Conservation (phyloP, 2,113 vertebrate species). For the Ptilorrhoa leucosticta region DNA sequence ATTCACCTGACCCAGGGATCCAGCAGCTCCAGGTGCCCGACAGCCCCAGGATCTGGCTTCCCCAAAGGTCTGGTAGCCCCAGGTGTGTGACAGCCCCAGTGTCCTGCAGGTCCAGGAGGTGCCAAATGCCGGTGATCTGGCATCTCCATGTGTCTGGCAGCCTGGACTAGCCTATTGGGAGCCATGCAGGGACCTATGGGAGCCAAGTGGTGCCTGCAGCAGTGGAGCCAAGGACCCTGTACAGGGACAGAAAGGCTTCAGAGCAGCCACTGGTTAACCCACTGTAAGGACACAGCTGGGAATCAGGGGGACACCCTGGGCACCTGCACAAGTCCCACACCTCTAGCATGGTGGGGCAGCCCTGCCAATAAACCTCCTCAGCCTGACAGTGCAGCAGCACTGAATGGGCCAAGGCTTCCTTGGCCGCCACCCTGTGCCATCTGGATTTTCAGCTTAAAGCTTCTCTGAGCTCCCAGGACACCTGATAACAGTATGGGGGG, state of each 20-base stretch:
- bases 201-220: not conserved
- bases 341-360: not conserved
- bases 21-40: not conserved
- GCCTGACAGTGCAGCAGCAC: not conserved
- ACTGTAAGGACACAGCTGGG: not conserved
- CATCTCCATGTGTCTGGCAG: not conserved
- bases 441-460: not conserved
- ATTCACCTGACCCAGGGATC: too few species aligned
- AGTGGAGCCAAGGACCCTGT: not conserved
- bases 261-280: not conserved
- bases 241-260: not conserved
- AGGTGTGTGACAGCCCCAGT: not conserved
- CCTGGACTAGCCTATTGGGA: not conserved
- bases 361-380: not conserved
- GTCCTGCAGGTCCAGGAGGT: not conserved
- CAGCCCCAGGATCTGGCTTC: not conserved
- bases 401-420: not conserved
- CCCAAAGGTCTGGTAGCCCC: not conserved
- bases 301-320: accelerated
- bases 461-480: not conserved
- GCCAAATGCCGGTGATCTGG: not conserved
- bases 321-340: accelerated
- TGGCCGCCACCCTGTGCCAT: not conserved
- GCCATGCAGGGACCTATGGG: accelerated
- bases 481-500: not conserved